A percentile compares a stretch with the other conserved stretches of the same genome.
Conservation (phyloP, 1,140 invertebrate genomes). For the Spodoptera litura region DNA sequence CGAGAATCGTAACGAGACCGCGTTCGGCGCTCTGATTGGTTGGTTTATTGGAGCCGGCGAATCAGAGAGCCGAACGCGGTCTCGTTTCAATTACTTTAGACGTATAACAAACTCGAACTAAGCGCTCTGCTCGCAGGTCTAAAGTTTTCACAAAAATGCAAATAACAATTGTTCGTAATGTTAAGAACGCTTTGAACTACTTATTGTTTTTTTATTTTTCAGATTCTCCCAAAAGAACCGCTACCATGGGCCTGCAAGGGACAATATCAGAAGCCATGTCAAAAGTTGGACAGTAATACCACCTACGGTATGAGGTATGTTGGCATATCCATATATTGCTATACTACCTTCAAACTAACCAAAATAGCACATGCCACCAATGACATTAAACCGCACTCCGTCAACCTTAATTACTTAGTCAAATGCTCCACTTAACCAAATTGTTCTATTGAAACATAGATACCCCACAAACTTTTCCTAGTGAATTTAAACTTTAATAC, state of each 20-base stretch:
- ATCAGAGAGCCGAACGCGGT: too few relatives aligned
- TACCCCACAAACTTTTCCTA: background rate
- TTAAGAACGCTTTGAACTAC: too few relatives aligned
- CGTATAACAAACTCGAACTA: too few relatives aligned
- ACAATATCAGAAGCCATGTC: slow-evolving; percentile 71
- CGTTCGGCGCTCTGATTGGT: too few relatives aligned
- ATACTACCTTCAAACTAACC: background rate
- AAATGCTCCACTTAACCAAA: background rate
- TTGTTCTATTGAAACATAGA: background rate
- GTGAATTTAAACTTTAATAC: background rate
- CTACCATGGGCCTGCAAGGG: slow-evolving; percentile 73
- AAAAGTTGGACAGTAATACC: slow-evolving; percentile 69
- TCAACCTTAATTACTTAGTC: background rate
- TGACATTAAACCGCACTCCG: too few relatives aligned
- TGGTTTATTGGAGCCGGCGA: too few relatives aligned
- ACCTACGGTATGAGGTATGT: slow-evolving; percentile 77
- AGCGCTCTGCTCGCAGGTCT: too few relatives aligned
- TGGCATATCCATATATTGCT: background rate
- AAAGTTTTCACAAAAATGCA: too few relatives aligned
- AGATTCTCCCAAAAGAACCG: slow-evolving; percentile 72
- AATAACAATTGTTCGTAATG: too few relatives aligned
- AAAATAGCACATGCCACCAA: background rate
- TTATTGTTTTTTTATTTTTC: slow-evolving; percentile 38
- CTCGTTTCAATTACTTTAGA: too few relatives aligned
- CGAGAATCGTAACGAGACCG: too few relatives aligned